Percentiles rank a stretch among this genome's conserved stretches.
These are phyloP conservation scores for Haemorhous mexicanus DNA, from an alignment of 2,113 vertebrate genomes.

Conservation along the genomic window DNA sequence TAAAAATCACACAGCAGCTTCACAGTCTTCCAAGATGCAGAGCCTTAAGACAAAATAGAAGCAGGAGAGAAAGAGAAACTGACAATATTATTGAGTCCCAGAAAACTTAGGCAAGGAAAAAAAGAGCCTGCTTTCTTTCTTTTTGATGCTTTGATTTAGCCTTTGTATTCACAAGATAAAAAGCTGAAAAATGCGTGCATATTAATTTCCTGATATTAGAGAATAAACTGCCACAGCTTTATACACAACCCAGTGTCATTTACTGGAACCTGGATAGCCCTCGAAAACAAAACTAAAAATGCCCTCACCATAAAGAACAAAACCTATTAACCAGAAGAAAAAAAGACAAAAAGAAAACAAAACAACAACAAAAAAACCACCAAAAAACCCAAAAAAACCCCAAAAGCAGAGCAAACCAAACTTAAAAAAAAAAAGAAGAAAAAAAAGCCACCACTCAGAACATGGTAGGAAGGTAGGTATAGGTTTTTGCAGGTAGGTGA, in stretches of 20 bases:
- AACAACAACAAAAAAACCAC: not conserved
- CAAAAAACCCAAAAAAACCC: not conserved
- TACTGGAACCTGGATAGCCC: not conserved
- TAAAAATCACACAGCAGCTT: slow-evolving; percentile 74
- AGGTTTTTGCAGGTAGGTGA: not conserved
- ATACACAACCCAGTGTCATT: not conserved
- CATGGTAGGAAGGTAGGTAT: too few species aligned
- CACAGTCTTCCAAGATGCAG: slow-evolving; percentile 66
- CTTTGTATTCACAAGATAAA: slow-evolving; percentile 26
- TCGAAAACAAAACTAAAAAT: not conserved
- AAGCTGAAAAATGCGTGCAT: not conserved
- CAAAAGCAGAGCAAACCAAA: not conserved
- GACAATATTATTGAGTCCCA: not conserved
- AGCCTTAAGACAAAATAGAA: slow-evolving; percentile 75
- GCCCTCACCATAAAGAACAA: not conserved
- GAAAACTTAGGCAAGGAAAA: slow-evolving; percentile 25
- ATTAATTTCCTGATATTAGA: slow-evolving; percentile 35
- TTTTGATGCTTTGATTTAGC: not conserved
- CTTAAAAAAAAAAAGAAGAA: too few species aligned
- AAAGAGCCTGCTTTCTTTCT: not conserved
- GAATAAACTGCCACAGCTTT: slow-evolving; percentile 38
- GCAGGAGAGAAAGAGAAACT: slow-evolving; percentile 49
- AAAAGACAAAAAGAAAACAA: not conserved
- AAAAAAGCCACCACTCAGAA: not conserved
- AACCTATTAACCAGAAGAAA: not conserved